Evolutionary conservation across 1,140 invertebrate genomes (phyloP), one percentile per base, ranked within the genome.

Genomic region (Zaprionus tsacasi): DNA sequence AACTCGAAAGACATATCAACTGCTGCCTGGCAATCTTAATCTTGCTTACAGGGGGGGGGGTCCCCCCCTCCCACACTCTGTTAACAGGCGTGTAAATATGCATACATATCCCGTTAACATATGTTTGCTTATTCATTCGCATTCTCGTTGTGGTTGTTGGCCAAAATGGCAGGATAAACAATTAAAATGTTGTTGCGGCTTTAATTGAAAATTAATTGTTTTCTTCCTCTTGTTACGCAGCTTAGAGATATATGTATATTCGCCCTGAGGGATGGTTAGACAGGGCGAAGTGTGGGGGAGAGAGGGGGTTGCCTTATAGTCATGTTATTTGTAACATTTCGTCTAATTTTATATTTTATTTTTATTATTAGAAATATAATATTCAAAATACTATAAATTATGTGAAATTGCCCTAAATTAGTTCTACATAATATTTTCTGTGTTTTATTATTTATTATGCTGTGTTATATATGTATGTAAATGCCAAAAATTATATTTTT

Each of bases 161-260:
- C 72, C 58, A 78, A 81, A 86, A 86, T 86, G 68, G 73, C 70
- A 89, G 74, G 74, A 75, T 85, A 87, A 87, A 83, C 85, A 87
- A 87, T 88, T 83, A 83, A 83, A 83, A 87, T 83, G 85, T 81
- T 88, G 79, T 69, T 80, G 70, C 61, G 60, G 35, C 68, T 83
- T 76, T 89, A 87, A 87, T 89, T 88, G 85, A 88, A 88, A 88
- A 88, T 87, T 83, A 88, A 88, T 88, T 89, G 83, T 68, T 30
- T 3, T 27, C 25, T 43, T 17, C 15, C 27, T 66, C 15, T 43
- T 11, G 38, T 48, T 25, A 21, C 11, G 21, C 21, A 2, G 21
- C 21, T 21, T 21, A 21, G 2, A 21, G 21, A 21, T 21, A 21
- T 21, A 21, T 21, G 21, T 79, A 58, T 38, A 63, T 70, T 70